Conservation (phyloP, 2,888 invertebrate species). For the Athalia rosae region DNA sequence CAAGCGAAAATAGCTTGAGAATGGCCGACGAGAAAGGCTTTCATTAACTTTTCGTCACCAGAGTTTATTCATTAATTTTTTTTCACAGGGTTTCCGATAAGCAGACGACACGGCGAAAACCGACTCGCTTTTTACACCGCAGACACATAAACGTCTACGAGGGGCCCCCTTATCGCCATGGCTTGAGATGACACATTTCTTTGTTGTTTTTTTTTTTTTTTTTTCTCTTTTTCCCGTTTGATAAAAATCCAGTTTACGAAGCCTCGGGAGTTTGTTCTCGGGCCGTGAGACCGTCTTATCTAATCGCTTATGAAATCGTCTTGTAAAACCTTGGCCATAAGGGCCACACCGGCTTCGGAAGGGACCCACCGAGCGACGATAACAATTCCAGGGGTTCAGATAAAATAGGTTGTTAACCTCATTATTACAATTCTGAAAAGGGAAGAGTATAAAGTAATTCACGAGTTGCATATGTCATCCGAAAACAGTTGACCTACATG, state of each 20-base stretch:
- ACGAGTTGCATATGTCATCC: no score
- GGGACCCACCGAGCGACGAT: slow-evolving; percentile 29
- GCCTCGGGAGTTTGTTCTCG: slow-evolving; percentile 52
- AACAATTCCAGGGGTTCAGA: slow-evolving; percentile 29
- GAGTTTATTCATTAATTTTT: no score
- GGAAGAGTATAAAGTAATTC: background rate
- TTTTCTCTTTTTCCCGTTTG: slow-evolving; percentile 51
- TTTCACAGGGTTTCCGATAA: slow-evolving; percentile 18
- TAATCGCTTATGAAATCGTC: slow-evolving; percentile 41
- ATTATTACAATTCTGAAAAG: slow-evolving; percentile 1
- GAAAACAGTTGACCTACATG: no score
- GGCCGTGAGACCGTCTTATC: slow-evolving; percentile 43
- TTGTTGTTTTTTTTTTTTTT: slow-evolving; percentile 46
- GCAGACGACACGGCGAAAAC: slow-evolving; percentile 17
- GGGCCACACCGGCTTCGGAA: slow-evolving; percentile 12
- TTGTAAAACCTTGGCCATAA: slow-evolving; percentile 39
- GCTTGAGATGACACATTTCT: slow-evolving; percentile 46
- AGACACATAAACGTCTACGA: background rate
- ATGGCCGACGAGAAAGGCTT: background rate
- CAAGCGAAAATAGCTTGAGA: background rate
- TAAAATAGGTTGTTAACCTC: slow-evolving; percentile 38
- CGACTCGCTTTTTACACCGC: background rate
- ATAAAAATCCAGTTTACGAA: slow-evolving; percentile 60
- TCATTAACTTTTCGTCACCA: no score
- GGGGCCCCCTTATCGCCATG: slow-evolving; percentile 20